Percentiles rank a stretch among this genome's conserved stretches.
phyloP scores from a whole-genome alignment of 2,797 vertebrate species.

The Silurus aristotelis region DNA sequence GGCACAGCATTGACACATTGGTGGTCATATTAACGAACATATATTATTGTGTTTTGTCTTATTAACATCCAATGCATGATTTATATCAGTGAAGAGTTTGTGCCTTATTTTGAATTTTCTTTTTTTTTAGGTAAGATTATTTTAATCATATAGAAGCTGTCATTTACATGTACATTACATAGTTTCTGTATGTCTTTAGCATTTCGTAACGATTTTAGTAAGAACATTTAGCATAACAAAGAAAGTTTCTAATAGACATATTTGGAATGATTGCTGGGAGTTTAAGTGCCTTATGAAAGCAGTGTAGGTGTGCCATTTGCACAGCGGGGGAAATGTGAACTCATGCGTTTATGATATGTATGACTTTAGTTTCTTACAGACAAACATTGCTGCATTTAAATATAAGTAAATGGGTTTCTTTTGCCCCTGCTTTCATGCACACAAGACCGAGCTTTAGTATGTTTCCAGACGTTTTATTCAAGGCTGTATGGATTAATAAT shows the following conservation, averaged over 20 bases:
- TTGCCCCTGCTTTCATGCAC: not conserved
- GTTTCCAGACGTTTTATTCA: not conserved
- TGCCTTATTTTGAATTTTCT: not conserved
- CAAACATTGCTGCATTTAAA: not conserved
- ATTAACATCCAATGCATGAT: not conserved
- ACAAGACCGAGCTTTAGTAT: not conserved
- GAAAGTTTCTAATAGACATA: not conserved
- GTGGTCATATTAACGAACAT: no score
- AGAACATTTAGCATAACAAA: not conserved
- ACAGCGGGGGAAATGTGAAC: not conserved
- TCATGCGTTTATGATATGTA: not conserved
- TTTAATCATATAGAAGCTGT: no score
- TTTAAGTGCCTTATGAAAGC: not conserved
- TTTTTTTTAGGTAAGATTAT: no score
- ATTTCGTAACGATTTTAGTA: conserved; percentile 11
- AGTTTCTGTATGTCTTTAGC: conserved; percentile 29
- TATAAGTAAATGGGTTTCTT: not conserved
- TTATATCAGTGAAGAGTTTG: not conserved
- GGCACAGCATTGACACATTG: no score
- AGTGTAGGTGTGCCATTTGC: not conserved
- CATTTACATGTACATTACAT: not conserved
- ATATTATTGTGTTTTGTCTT: not conserved
- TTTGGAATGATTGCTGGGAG: not conserved
- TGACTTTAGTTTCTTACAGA: not conserved
- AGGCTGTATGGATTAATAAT: conserved; percentile 12